Evolutionary conservation across 1,140 invertebrate genomes (phyloP).

Genomic region (Acromyrmex echinatior): DNA sequence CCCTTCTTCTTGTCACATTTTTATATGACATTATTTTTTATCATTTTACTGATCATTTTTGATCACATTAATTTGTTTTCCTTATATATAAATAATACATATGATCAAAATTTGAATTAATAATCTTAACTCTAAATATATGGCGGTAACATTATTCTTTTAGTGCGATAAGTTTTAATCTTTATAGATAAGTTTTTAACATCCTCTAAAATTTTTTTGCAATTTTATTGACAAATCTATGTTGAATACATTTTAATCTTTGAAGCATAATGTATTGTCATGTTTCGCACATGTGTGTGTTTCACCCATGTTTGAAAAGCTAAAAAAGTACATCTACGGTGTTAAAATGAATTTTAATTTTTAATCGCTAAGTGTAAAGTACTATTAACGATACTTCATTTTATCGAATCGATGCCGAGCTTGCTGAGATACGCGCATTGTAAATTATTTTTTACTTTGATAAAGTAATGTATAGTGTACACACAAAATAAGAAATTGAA

Average conservation of each 20-base stretch:
- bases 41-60: conserved; percentile 2
- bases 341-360: conserved; percentile 7
- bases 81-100: conserved; percentile 2
- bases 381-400: conserved; percentile 10
- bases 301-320: not conserved
- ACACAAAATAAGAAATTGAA: conserved; percentile 35
- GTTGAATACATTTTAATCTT: conserved; percentile 17
- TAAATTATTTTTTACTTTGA: conserved; percentile 60
- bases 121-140: conserved; percentile 24
- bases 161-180: conserved; percentile 25
- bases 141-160: conserved; percentile 20
- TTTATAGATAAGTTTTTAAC: conserved; percentile 43
- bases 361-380: conserved; percentile 11
- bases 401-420: conserved; percentile 22
- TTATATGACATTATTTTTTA: too few species aligned
- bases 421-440: conserved; percentile 36
- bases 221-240: conserved; percentile 36
- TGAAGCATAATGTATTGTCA: conserved; percentile 44
- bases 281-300: conserved; percentile 3
- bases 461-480: conserved; percentile 60
- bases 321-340: not conserved
- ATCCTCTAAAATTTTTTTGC: conserved; percentile 16
- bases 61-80: not conserved
- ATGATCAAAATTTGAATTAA: conserved; percentile 25
- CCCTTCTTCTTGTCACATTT: not conserved